Evolutionary conservation across 2,888 invertebrate genomes (phyloP), one percentile per base, ranked within the genome.

Genomic region (Timema cristinae): DNA sequence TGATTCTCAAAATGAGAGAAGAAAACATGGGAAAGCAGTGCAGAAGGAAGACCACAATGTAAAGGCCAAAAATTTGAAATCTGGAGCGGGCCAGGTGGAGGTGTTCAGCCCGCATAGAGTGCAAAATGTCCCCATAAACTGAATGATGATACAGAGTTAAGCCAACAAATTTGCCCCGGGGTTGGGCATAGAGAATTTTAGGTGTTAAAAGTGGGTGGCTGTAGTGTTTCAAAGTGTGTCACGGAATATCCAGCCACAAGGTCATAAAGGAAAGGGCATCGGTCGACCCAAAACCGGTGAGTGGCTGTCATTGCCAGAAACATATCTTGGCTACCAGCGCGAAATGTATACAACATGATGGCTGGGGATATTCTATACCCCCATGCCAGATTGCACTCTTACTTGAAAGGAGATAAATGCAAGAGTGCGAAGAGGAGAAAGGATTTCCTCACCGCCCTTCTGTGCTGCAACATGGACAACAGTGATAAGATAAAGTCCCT

Each of bases 161-260:
- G 63, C 63, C 7, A 32, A 32, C 32, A 32, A 32, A 32, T 32
- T 32, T 32, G 32, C 32, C 32, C 32, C 4, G 32, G 32, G 32
- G 32, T 63, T 63, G 32, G 32, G 32, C 32, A 32, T 32, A 32
- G 32, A 32, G 32, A 32, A 32, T 32, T 32, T 32, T 32, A 32
- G 32, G 6, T 16, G 5, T 2, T 63, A 11, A 9, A n/a, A 8
- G 48, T 8, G 7, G 63, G 63, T 63, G 63, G 63, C 63, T 63
- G 63, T 0, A 15, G 32, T 13, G 63, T 63, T 63, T 63, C 63
- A 63, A 63, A 32, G 63, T 10, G 32, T 32, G 32, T 10, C 32
- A 7, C 13, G 32, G 47, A 63, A 63, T 63, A 47, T 16, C 63
- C 63, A 63, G 32, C 63, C 63, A 63, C 63, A 63, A 63, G 47